A percentile compares a stretch with the other conserved stretches of the same genome.
phyloP scores from a whole-genome alignment of 2,113 vertebrate species.

The Phaethon lepturus region DNA sequence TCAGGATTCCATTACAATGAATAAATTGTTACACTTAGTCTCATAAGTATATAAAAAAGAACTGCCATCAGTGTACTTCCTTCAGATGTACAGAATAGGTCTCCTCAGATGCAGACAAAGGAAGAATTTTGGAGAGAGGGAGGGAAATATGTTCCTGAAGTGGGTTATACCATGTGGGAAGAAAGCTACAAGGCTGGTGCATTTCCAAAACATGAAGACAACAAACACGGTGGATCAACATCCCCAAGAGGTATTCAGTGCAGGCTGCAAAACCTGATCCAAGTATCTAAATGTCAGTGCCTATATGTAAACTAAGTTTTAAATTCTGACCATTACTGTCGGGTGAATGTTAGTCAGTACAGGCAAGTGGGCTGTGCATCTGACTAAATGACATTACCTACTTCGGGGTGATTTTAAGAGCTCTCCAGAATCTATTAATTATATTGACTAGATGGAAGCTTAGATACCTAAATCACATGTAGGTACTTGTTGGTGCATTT shows the following conservation, averaged over 20 bases:
- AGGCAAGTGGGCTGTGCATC: neutral
- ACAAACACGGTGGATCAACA: neutral
- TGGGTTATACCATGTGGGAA: neutral
- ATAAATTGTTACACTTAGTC: neutral
- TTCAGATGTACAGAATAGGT: neutral
- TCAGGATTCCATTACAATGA: neutral
- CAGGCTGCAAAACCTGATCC: neutral
- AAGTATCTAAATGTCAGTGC: neutral
- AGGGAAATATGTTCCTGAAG: neutral
- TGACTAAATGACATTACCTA: neutral
- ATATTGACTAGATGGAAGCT: neutral
- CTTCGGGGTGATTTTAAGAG: neutral
- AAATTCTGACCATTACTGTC: neutral
- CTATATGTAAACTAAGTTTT: neutral
- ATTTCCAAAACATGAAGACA: neutral
- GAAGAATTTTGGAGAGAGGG: neutral
- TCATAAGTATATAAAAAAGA: neutral
- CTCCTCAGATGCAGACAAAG: neutral
- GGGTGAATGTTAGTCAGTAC: neutral
- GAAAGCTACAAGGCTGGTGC: neutral
- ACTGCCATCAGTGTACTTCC: neutral
- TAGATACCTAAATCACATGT: neutral
- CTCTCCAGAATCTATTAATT: neutral
- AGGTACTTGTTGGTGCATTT: neutral
- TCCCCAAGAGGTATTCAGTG: neutral